Evolutionary conservation across 2,113 vertebrate species (phyloP), one percentile per base, ranked within the genome.

Genomic region (Podarcis muralis): DNA sequence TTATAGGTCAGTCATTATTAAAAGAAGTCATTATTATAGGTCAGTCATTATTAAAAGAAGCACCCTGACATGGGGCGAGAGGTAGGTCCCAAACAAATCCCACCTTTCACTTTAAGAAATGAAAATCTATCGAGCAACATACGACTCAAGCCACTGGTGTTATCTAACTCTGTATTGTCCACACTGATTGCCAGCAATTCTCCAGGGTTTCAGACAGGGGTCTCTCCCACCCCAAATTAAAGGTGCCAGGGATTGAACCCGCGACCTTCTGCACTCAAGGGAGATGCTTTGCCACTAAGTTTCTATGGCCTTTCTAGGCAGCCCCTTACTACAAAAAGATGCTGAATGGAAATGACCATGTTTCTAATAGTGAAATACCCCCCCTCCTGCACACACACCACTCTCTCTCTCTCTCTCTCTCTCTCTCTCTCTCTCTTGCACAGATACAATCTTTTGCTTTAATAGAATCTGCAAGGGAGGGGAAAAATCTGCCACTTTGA

Each of bases 401-500:
- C 57, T 13, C 18, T 6, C 65, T 12, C n/a, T 6, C 69, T 13
- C 69, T n/a, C 57, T 12, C 18, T 6, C 65, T 12, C n/a, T 6
- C 69, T 15, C 69, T 62, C 59, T 15, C 20, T 8, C 66, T 13
- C n/a, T 7, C 69, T 15, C 69, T 32, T 0, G 1, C 7, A 89
- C 93, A 90, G 62, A 82, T 37, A 66, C 4, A 91, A 90, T 92
- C 92, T 95, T 93, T 87, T 94, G 90, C 75, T 94, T 95, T 94
- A 92, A 88, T 90, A 83, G 76, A 7, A 90, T 92, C 94, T 97
- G 93, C 94, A 92, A 91, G 91, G 85, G 40, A 8, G 35, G 32
- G 35, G 15, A 93, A 0, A 95, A 93, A 91, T 93, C 62, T 91
- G 87, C 93, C 86, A 94, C 91, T 96, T 93, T 65, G 87, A 95